Percentiles rank a stretch among this genome's conserved stretches.
phyloP scores from a whole-genome alignment of 2,113 vertebrate genomes.

The Tachycineta bicolor region DNA sequence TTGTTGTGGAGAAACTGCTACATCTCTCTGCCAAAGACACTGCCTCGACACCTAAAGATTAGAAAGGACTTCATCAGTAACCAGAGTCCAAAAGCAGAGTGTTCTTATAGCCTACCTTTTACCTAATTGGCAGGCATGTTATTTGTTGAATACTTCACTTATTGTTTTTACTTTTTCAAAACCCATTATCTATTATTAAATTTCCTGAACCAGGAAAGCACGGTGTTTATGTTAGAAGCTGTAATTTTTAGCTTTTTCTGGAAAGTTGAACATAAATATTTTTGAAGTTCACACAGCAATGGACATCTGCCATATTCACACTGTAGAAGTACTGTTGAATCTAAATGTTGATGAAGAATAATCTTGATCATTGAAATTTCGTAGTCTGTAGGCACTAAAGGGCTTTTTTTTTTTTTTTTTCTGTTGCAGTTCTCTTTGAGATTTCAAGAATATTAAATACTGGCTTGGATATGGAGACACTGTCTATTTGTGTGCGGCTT shows the following conservation, averaged over 20 bases:
- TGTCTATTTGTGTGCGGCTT: constrained; percentile 95
- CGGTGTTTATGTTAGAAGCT: background rate
- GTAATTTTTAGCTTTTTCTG: background rate
- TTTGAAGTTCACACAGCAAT: background rate
- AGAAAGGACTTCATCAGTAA: background rate
- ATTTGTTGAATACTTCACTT: background rate
- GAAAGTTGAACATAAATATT: background rate
- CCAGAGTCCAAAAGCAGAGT: background rate
- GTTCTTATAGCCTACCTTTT: background rate
- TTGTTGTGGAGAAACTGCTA: background rate
- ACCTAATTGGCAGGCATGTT: background rate
- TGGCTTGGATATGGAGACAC: constrained; percentile 94
- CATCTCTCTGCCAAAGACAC: background rate
- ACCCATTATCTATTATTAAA: background rate
- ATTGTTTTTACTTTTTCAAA: background rate
- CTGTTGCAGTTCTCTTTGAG: constrained; percentile 88
- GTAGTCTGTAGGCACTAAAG: background rate
- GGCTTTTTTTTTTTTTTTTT: background rate
- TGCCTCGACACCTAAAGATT: background rate
- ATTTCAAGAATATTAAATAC: constrained; percentile 97
- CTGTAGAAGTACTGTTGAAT: background rate
- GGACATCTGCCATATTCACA: background rate
- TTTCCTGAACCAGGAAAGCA: background rate
- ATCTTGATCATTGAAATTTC: background rate
- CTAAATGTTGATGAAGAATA: background rate